A percentile compares a stretch with the other conserved stretches of the same genome.
phyloP scores from a whole-genome alignment of 2,888 invertebrate species.

The Leucozona laternaria region DNA sequence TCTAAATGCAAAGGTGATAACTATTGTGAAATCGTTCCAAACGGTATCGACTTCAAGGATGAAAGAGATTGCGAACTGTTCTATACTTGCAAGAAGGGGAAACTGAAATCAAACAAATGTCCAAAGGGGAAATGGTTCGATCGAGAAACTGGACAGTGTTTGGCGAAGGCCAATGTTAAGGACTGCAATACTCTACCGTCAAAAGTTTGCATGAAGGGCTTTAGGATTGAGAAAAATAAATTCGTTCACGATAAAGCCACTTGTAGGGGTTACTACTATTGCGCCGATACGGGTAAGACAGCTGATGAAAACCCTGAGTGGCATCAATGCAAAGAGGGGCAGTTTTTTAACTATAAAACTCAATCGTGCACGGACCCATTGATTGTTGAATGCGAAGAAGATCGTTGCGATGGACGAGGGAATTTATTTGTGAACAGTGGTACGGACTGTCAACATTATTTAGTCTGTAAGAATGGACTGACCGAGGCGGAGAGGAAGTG shows the following conservation, averaged over 20 bases:
- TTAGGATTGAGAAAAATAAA: constrained; percentile 72
- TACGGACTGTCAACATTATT: constrained; percentile 79
- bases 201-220: constrained; percentile 76
- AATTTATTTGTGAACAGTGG: constrained; percentile 77
- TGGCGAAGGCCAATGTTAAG: constrained; percentile 60
- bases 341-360: constrained; percentile 77
- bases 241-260: constrained; percentile 76
- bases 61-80: constrained; percentile 76
- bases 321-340: constrained; percentile 77
- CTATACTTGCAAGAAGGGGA: constrained; percentile 76
- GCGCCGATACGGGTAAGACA: constrained; percentile 55
- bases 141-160: constrained; percentile 73
- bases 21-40: constrained; percentile 78
- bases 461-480: constrained; percentile 77
- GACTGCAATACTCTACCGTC: constrained; percentile 72
- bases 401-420: constrained; percentile 80
- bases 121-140: constrained; percentile 71
- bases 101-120: constrained; percentile 73
- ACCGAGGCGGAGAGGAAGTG: constrained; percentile 75
- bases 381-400: constrained; percentile 76
- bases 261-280: constrained; percentile 80
- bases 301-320: constrained; percentile 78
- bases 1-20: constrained; percentile 76
- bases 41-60: constrained; percentile 77
- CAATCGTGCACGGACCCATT: constrained; percentile 77